Percentiles rank a stretch among this genome's conserved stretches.
These are phyloP conservation scores for Epinephelus moara DNA, from an alignment of 2,113 vertebrate genomes.

Conservation along the genomic window DNA sequence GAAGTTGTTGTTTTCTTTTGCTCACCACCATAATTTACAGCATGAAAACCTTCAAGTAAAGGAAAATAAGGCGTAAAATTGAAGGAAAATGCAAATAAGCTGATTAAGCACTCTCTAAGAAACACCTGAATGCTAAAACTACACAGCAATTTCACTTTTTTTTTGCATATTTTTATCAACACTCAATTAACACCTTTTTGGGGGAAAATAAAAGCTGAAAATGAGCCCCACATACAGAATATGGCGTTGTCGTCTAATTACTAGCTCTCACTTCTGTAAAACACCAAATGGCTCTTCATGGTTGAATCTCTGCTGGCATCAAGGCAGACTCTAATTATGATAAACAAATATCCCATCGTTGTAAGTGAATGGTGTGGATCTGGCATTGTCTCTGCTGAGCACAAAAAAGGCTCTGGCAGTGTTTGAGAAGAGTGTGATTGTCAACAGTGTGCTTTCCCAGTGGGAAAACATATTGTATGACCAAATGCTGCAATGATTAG, in stretches of 20 bases:
- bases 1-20: neutral
- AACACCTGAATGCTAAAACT: neutral
- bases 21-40: neutral
- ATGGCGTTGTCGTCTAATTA: neutral
- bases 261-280: neutral
- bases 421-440: slow-evolving; percentile 42
- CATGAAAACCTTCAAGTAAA: neutral
- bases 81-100: neutral
- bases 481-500: slow-evolving; percentile 55
- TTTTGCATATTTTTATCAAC: neutral
- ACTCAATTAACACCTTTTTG: neutral
- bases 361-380: slow-evolving; percentile 48
- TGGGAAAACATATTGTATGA: slow-evolving; percentile 67
- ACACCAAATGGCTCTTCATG: neutral
- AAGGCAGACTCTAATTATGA: slow-evolving; percentile 43
- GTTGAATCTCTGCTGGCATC: slow-evolving; percentile 29
- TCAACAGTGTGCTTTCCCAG: slow-evolving; percentile 61
- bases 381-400: slow-evolving; percentile 48
- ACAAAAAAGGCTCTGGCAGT: slow-evolving; percentile 61
- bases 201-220: neutral
- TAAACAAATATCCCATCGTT: slow-evolving; percentile 50
- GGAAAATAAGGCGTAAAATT: neutral
- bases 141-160: neutral
- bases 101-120: neutral
- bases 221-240: neutral